Evolutionary conservation across 1,140 invertebrate genomes (phyloP), one percentile per base, ranked within the genome.

Genomic region (Helicorthomorpha holstii): DNA sequence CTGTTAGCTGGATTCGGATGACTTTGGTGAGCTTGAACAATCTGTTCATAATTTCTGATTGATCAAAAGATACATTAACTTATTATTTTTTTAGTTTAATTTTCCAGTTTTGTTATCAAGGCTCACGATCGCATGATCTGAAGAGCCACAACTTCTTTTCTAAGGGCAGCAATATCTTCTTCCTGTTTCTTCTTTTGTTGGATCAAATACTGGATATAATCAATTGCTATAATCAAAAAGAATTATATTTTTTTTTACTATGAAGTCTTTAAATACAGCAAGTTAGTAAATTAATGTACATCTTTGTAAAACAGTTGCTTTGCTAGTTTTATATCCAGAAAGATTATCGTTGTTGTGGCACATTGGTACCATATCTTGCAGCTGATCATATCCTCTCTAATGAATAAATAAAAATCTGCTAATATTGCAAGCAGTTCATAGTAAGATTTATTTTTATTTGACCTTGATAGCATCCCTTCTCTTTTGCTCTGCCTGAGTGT

Each of bases 401-500:
- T 59, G 23, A 41, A 14, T 44, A 27, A 21, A 54, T 26, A 52
- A 41, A 26, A 21, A 19, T 50, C 52, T n/a, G 21, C 19, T 7
- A 12, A 48, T 48, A 19, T 25, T 27, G 7, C 23, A 27, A 10
- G 10, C 23, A 47, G 48, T 27, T 10, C 34, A 34, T 42, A 27
- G 4, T 54, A 22, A 50, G 2, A 27, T 24, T 12, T 41, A 34
- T 27, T 25, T 41, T 48, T 48, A 21, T 19, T 25, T 52, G 53
- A 70, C 68, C 59, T 95, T 96, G 52, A 97, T 96, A 1, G 90
- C 91, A 77, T 97, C 91, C 64, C 92, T 74, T 56, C 93, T 73
- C 67, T 96, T 97, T 67, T 97, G 92, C 68, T 98, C 93, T 2
- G 93, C 93, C 68, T 93, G 88, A 0, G 92, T 97, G 64, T 97